Evolutionary conservation across 1,140 invertebrate genomes (phyloP).

Genomic region (Drosophila tani): DNA sequence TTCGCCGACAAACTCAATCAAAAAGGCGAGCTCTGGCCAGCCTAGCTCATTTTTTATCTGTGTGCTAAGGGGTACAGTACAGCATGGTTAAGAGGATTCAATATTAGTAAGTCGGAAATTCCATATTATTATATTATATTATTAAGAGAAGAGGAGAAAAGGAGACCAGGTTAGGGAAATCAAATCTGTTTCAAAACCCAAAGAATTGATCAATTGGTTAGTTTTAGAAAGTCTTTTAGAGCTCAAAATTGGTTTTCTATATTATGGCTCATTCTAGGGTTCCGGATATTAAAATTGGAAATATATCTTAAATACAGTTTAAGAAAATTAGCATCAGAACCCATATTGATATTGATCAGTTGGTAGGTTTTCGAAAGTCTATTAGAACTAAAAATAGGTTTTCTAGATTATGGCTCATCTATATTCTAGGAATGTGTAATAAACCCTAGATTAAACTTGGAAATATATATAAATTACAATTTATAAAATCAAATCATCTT

Average conservation of each 20-base stretch:
- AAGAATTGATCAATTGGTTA: too few relatives aligned
- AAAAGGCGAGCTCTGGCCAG: conserved; percentile 38
- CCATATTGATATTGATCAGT: not conserved
- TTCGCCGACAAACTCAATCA: conserved; percentile 69
- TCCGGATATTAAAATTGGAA: too few relatives aligned
- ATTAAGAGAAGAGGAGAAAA: not conserved
- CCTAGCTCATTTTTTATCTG: conserved; percentile 37
- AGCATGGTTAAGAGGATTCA: not conserved
- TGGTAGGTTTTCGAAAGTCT: not conserved
- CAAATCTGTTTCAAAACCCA: not conserved
- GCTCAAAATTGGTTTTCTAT: not conserved
- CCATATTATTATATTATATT: not conserved
- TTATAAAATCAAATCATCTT: too few relatives aligned
- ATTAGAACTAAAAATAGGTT: not conserved
- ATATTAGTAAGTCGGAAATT: not conserved
- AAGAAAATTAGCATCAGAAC: not conserved
- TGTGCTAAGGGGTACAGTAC: conserved; percentile 12
- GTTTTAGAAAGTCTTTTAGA: not conserved
- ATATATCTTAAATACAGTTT: not conserved
- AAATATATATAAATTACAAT: too few relatives aligned
- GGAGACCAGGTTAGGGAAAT: too few relatives aligned
- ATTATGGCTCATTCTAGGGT: not conserved
- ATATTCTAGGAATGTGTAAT: not conserved
- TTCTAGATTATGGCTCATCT: not conserved
- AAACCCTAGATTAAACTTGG: too few relatives aligned